These are phyloP conservation scores for Vesta saturnalis DNA, from an alignment of 2,888 invertebrate species.

Conservation along the genomic window DNA sequence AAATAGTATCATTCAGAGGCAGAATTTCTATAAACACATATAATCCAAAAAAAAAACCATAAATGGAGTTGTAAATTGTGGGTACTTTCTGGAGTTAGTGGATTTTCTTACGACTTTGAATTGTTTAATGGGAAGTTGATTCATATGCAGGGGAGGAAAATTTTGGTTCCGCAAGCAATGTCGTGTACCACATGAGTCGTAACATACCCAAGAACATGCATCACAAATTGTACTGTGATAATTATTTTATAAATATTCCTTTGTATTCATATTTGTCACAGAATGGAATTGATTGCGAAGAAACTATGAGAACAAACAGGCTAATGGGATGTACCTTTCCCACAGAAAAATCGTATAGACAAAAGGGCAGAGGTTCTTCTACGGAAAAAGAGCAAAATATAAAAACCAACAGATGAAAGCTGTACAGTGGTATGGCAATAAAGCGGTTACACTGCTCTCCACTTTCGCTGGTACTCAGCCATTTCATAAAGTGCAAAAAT, in stretches of 20 bases:
- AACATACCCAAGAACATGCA: not conserved
- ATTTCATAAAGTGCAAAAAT: not conserved
- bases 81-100: slow-evolving; percentile 1
- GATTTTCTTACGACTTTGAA: slow-evolving; percentile 1
- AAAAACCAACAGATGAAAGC: not conserved
- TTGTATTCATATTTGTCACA: not conserved
- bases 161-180: not conserved
- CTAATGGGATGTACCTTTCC: not conserved
- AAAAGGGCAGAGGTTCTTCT: not conserved
- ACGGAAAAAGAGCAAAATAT: not conserved
- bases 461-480: not conserved
- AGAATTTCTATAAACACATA: no score
- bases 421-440: slow-evolving; percentile 1
- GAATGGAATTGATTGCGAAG: not conserved
- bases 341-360: not conserved
- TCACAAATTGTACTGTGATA: not conserved
- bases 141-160: not conserved
- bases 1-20: slow-evolving; percentile 15
- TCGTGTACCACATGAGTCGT: not conserved
- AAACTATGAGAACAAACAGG: not conserved
- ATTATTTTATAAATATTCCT: not conserved
- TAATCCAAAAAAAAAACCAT: no score
- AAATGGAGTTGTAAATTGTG: not conserved
- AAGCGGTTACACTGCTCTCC: not conserved
- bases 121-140: not conserved